Evolutionary conservation across 2,888 invertebrate species (phyloP).

Genomic region (Cantharis rustica): DNA sequence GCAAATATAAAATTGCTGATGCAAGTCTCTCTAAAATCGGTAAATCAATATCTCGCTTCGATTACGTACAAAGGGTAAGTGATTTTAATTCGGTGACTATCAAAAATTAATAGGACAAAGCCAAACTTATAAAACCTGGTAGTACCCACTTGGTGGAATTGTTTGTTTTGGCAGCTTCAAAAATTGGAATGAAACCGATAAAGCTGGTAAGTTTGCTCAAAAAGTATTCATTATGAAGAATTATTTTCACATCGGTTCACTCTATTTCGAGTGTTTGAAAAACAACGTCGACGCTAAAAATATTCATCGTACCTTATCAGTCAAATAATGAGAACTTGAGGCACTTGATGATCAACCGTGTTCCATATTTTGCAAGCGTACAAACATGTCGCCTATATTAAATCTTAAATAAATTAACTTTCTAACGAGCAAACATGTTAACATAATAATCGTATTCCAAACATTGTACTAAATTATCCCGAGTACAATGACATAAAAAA

Average conservation of each 20-base stretch:
- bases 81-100: neutral
- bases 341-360: neutral
- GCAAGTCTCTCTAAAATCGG: neutral
- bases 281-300: constrained; percentile 5
- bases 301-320: neutral
- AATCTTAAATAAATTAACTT: neutral
- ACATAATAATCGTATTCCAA: neutral
- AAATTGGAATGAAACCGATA: no score
- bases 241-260: neutral
- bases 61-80: neutral
- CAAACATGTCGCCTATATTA: neutral
- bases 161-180: neutral
- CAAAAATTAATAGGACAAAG: neutral
- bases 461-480: neutral
- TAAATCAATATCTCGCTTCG: neutral
- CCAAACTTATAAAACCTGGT: neutral
- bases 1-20: neutral
- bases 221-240: neutral
- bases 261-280: constrained; percentile 1
- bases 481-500: neutral
- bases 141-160: neutral
- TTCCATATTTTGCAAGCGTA: neutral
- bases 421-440: neutral
- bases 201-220: neutral
- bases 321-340: neutral